phyloP scores from a whole-genome alignment of 2,113 vertebrate genomes.

The Lethenteron reissneri region DNA sequence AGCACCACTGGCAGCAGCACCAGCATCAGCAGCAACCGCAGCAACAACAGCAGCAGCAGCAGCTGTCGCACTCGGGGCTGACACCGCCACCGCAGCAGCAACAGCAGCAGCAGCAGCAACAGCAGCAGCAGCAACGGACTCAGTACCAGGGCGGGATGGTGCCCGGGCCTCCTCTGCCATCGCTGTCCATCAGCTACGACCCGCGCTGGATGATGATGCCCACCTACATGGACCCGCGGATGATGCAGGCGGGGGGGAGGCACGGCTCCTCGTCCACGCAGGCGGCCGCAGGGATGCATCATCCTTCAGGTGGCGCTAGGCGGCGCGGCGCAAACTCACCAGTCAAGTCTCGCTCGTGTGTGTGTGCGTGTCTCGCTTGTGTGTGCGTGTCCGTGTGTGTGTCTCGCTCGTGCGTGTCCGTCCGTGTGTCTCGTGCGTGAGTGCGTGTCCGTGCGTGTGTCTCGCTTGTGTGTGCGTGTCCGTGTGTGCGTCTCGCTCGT shows the following conservation, averaged over 20 bases:
- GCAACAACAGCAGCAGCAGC: slow-evolving; percentile 32
- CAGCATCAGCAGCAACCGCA: slow-evolving; percentile 73
- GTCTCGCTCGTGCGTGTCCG: too few species aligned
- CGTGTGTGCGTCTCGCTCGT: too few species aligned
- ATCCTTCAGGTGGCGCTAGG: too few species aligned
- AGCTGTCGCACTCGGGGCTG: slow-evolving; percentile 33
- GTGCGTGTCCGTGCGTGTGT: too few species aligned
- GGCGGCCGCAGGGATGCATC: too few species aligned
- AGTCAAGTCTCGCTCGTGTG: too few species aligned
- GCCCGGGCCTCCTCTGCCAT: slow-evolving; percentile 46
- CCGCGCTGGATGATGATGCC: slow-evolving; percentile 97
- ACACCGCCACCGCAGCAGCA: slow-evolving; percentile 45
- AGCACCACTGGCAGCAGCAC: slow-evolving; percentile 32
- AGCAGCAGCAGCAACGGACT: slow-evolving; percentile 46
- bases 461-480: too few species aligned
- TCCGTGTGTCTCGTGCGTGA: too few species aligned
- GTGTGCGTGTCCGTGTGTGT: too few species aligned
- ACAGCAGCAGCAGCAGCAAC: slow-evolving; percentile 8
- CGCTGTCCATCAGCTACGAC: slow-evolving; percentile 65
- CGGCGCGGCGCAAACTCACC: too few species aligned
- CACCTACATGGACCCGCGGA: slow-evolving; percentile 61
- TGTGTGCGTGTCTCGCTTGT: too few species aligned
- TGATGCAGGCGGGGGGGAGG: slow-evolving; percentile 43
- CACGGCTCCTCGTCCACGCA: slow-evolving; percentile 14
- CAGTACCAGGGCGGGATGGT: slow-evolving; percentile 42